Base-by-base conservation (phyloP, 2,113 vertebrate genomes). In the Pithys albifrons region DNA sequence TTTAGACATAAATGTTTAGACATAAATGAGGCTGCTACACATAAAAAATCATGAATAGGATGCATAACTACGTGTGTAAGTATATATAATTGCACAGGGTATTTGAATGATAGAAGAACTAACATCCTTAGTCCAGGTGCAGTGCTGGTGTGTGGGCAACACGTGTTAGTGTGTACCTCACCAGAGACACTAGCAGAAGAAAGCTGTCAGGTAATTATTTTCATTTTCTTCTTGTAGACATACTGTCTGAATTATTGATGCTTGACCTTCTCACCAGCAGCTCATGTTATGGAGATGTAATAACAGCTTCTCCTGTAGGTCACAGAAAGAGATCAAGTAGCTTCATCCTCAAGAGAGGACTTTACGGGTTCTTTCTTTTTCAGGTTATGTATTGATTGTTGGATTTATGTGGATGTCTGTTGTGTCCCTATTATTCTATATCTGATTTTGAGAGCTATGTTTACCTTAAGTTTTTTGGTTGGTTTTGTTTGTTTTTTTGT, bases 191-290 rank as follows among this genome's bases (percentile, higher is more conserved):
- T 24, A 72, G 57, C 22, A 87, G 77, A 91, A 79, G n/a, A 49
- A 75, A 65, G 25, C 45, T 85, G 31, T 51, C 49, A 43, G 1
- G 1, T 35, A 48, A 75, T 10, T 17, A 70, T 79, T 87, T 87
- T 49, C 2, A 61, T 89, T 81, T 82, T 75, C 72, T 85, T 87
- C 46, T 29, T 65, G n/a, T 70, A 74, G 49, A 19, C 27, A 76
- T 73, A 39, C 41, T 76, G 37, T 23, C 37, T 97, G 45, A 96
- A 96, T 96, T 96, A 95, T 97, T 96, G 75, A 96, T 91, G 67
- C 31, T 73, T 91, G 49, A 85, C 66, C 81, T 83, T 72, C 71
- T 74, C 67, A 72, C 75, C 46, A 88, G 54, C 46, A 85, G 71
- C 78, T 96, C 5, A 0, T 1, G 0, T 85, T 89, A 62, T 76